A percentile compares a stretch with the other conserved stretches of the same genome.
Conservation (phyloP, 2,888 invertebrate species). For the Cepaea hortensis region DNA sequence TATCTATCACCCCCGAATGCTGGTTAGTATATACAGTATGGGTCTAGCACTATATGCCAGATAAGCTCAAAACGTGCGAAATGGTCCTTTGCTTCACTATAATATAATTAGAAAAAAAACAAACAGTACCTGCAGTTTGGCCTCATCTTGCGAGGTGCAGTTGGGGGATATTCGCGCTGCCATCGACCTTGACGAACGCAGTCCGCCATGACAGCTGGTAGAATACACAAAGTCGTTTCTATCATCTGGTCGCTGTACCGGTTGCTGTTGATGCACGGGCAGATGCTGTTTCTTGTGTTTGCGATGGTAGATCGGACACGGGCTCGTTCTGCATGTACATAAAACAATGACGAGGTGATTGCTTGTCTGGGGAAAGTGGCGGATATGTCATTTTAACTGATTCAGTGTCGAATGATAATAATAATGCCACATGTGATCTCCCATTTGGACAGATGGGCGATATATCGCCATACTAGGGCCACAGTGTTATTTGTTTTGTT, state of each 20-base stretch:
- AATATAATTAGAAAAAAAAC: neutral
- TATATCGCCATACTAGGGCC: too few relatives aligned
- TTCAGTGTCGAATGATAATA: neutral
- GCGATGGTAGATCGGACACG: slow-evolving; percentile 42
- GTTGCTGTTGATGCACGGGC: slow-evolving; percentile 16
- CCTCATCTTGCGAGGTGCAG: neutral
- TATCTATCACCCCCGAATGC: too few relatives aligned
- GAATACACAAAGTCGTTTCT: slow-evolving; percentile 40
- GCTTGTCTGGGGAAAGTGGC: neutral
- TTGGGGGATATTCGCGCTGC: neutral
- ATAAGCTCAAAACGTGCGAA: too few relatives aligned
- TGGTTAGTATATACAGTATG: too few relatives aligned
- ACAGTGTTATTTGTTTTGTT: too few relatives aligned
- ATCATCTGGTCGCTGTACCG: neutral
- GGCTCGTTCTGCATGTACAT: slow-evolving; percentile 11
- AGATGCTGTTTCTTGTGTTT: slow-evolving; percentile 17
- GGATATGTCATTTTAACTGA: neutral
- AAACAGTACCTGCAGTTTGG: neutral
- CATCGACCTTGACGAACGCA: neutral
- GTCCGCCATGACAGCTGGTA: slow-evolving; percentile 46
- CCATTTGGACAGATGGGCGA: too few relatives aligned
- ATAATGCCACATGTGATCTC: neutral
- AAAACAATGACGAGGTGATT: neutral
- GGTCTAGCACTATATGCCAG: too few relatives aligned
- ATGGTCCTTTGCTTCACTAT: too few relatives aligned